These are phyloP conservation scores for Bedellia somnulentella DNA, from an alignment of 2,888 invertebrate genomes.

Conservation along the genomic window DNA sequence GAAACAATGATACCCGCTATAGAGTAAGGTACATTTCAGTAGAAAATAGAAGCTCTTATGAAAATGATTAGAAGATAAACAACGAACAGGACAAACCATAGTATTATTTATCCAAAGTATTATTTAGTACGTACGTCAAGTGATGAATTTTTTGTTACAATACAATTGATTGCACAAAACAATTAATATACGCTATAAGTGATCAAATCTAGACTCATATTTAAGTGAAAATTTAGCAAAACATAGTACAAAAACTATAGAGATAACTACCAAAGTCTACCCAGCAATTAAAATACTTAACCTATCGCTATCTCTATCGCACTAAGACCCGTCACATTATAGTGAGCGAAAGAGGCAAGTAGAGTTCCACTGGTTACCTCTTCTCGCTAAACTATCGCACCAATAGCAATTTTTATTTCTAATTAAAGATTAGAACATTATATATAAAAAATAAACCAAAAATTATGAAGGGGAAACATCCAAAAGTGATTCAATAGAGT, in stretches of 20 bases:
- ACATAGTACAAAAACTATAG: constrained; percentile 61
- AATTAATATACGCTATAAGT: too few species aligned
- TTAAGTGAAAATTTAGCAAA: constrained; percentile 61
- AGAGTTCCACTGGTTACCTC: constrained; percentile 11
- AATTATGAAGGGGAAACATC: too few species aligned
- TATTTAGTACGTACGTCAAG: too few species aligned
- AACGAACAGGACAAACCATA: too few species aligned
- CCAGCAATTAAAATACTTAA: constrained; percentile 50
- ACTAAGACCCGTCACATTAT: constrained; percentile 27
- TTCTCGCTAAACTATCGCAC: constrained; percentile 23
- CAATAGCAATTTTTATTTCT: constrained; percentile 23
- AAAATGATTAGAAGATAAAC: constrained; percentile 20
- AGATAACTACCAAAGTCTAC: constrained; percentile 54
- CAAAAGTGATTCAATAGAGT: too few species aligned
- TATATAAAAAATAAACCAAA: not conserved
- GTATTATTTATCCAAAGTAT: too few species aligned
- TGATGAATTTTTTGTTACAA: too few species aligned
- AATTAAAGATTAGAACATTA: not conserved
- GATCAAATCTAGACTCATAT: constrained; percentile 46
- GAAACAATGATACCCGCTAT: constrained; percentile 25
- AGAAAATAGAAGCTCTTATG: constrained; percentile 45
- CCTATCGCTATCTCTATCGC: constrained; percentile 55
- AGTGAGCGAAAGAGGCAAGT: constrained; percentile 27
- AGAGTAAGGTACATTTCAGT: constrained; percentile 25
- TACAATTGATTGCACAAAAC: too few species aligned